Evolutionary conservation across 2,888 invertebrate genomes (phyloP).

Genomic region (Cantharis rustica): DNA sequence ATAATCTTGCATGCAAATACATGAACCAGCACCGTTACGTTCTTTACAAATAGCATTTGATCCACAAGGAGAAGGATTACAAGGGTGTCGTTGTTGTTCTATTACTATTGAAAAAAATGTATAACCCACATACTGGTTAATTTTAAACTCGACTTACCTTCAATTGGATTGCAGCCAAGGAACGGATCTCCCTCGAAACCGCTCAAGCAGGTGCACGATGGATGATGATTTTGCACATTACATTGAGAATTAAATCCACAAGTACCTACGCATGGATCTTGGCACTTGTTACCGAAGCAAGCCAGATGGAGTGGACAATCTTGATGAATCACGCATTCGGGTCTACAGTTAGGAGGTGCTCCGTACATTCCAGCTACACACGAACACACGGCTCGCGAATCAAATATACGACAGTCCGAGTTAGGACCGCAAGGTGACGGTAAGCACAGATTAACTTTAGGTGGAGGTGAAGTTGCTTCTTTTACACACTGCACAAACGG

Average conservation of each 20-base stretch:
- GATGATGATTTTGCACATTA: constrained; percentile 73
- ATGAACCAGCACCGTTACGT: constrained; percentile 75
- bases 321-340: constrained; percentile 77
- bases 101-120: constrained; percentile 43
- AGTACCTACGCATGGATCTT: constrained; percentile 76
- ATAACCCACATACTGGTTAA: neutral
- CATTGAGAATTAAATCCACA: constrained; percentile 80
- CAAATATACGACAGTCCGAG: constrained; percentile 67
- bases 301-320: constrained; percentile 77
- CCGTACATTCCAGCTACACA: constrained; percentile 77
- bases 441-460: constrained; percentile 67
- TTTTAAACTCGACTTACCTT: constrained; percentile 47
- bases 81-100: constrained; percentile 70
- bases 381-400: constrained; percentile 71
- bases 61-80: constrained; percentile 80
- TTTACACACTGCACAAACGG: constrained; percentile 62
- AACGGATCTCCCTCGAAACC: constrained; percentile 84
- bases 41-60: constrained; percentile 79
- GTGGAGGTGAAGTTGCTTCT: constrained; percentile 47
- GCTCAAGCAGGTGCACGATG: constrained; percentile 73
- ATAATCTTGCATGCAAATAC: constrained; percentile 74
- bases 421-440: constrained; percentile 76
- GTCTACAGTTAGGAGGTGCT: constrained; percentile 77
- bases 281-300: constrained; percentile 73
- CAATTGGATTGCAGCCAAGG: constrained; percentile 68